Evolutionary conservation across 2,888 invertebrate species (phyloP).

Genomic region (Ormyrus rosae): DNA sequence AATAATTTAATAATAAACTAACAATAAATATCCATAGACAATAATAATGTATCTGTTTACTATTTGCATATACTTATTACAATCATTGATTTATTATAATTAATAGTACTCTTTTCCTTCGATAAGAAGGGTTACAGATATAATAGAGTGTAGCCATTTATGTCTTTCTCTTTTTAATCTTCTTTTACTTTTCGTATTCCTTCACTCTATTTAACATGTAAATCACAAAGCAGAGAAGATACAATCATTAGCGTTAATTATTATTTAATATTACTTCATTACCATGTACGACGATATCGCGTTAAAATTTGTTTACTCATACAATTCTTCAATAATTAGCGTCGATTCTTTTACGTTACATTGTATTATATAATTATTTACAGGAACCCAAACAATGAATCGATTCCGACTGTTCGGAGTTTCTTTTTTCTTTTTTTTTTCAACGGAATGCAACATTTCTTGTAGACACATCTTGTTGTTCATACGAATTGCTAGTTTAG

Average conservation of each 20-base stretch:
- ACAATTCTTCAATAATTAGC: slow-evolving; percentile 59
- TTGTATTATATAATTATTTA: slow-evolving; percentile 64
- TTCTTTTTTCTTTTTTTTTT: slow-evolving; percentile 61
- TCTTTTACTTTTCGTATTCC: slow-evolving; percentile 30
- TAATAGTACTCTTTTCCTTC: slow-evolving; percentile 59
- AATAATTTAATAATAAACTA: slow-evolving; percentile 67
- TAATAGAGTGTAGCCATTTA: slow-evolving; percentile 66
- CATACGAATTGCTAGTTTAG: slow-evolving; percentile 10
- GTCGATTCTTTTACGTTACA: slow-evolving; percentile 62
- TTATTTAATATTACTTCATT: slow-evolving; percentile 39
- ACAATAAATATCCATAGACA: slow-evolving; percentile 66
- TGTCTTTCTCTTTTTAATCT: slow-evolving; percentile 56
- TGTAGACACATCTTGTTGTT: slow-evolving; percentile 8
- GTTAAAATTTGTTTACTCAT: slow-evolving; percentile 58
- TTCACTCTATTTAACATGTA: slow-evolving; percentile 61
- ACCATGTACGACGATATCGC: slow-evolving; percentile 17
- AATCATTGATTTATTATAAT: slow-evolving; percentile 61
- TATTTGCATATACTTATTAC: slow-evolving; percentile 66
- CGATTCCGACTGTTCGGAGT: slow-evolving; percentile 60
- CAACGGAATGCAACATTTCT: slow-evolving; percentile 71
- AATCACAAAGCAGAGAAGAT: slow-evolving; percentile 70
- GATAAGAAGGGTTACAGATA: slow-evolving; percentile 61
- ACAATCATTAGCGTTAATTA: slow-evolving; percentile 61
- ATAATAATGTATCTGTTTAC: slow-evolving; percentile 64
- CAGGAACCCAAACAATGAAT: slow-evolving; percentile 66